Evolutionary conservation across 1,140 invertebrate genomes (phyloP).

Genomic region (Chrysomallon squamiferum): DNA sequence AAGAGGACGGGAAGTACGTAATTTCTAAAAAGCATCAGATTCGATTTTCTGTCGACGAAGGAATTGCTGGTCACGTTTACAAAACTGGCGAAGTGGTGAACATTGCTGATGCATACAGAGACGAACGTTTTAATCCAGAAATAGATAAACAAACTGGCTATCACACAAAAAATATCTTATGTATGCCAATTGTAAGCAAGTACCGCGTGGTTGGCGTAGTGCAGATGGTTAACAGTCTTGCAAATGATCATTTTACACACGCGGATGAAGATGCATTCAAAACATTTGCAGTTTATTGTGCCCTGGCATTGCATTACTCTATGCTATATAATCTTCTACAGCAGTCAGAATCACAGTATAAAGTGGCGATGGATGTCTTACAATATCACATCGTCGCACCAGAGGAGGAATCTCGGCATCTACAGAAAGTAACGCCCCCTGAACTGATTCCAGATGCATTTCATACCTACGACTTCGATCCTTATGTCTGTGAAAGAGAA

Average conservation of each 20-base stretch:
- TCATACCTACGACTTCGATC: slow-evolving; percentile 28
- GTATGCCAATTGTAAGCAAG: slow-evolving; percentile 47
- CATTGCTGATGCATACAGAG: too few relatives aligned
- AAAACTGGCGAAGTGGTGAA: too few relatives aligned
- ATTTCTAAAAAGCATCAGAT: slow-evolving; percentile 44
- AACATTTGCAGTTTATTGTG: slow-evolving; percentile 49
- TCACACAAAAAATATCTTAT: slow-evolving; percentile 67
- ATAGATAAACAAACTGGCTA: slow-evolving; percentile 81
- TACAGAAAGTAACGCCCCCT: too few relatives aligned
- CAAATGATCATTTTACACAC: slow-evolving; percentile 32
- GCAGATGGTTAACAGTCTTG: slow-evolving; percentile 41
- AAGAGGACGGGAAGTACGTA: slow-evolving; percentile 18
- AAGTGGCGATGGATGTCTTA: slow-evolving; percentile 49
- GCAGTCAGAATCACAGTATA: slow-evolving; percentile 37
- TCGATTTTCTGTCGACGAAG: not conserved
- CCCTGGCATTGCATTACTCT: slow-evolving; percentile 42
- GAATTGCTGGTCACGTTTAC: too few relatives aligned
- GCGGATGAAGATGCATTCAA: slow-evolving; percentile 43
- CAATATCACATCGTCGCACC: slow-evolving; percentile 34
- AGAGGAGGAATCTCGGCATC: slow-evolving; percentile 30
- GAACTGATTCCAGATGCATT: too few relatives aligned
- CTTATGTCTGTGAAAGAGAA: slow-evolving; percentile 18
- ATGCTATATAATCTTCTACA: slow-evolving; percentile 18
- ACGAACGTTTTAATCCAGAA: slow-evolving; percentile 54
- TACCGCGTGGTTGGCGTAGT: slow-evolving; percentile 44